Percentiles rank a stretch among this genome's conserved stretches.
Conservation (phyloP, 2,797 vertebrate species). For the Spea hammondii region DNA sequence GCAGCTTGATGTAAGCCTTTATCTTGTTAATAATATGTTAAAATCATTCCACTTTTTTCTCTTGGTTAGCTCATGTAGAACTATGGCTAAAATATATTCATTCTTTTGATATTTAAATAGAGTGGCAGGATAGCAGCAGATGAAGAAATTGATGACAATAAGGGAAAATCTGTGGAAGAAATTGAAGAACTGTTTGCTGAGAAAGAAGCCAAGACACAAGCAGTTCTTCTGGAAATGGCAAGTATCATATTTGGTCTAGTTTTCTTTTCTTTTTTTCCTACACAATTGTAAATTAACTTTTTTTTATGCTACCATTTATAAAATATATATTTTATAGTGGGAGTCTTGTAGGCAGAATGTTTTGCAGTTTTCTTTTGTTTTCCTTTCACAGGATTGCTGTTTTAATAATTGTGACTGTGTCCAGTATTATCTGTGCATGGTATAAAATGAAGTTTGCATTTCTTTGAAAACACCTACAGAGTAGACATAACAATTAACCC, state of each 20-base stretch:
- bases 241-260: neutral
- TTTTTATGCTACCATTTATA: no score
- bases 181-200: conserved; percentile 88
- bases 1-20: conserved; percentile 85
- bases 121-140: conserved; percentile 96
- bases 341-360: neutral
- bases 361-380: neutral
- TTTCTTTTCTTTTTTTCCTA: no score
- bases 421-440: no score
- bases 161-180: conserved; percentile 82
- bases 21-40: neutral
- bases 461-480: no score
- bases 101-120: conserved; percentile 63
- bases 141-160: conserved; percentile 85
- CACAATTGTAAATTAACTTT: no score
- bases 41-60: neutral
- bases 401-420: no score
- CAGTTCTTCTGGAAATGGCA: conserved; percentile 97
- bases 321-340: no score
- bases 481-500: no score
- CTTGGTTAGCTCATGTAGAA: neutral
- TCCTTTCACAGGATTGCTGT: neutral
- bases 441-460: no score
- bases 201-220: conserved; percentile 93
- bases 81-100: conserved; percentile 1